These are phyloP conservation scores for Diploptera punctata DNA, from an alignment of 2,888 invertebrate species.

Conservation along the genomic window DNA sequence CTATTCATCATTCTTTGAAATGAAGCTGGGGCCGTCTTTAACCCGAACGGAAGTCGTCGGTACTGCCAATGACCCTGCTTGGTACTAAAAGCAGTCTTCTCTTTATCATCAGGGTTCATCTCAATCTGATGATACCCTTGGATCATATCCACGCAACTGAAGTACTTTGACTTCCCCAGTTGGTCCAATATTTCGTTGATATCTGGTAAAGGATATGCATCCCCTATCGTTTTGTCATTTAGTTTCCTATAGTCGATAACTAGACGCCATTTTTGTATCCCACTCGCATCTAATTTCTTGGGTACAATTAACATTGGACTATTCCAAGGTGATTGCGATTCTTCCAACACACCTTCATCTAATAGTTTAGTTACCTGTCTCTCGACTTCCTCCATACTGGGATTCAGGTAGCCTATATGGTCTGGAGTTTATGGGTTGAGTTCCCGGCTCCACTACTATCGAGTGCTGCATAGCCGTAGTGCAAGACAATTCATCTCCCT, in stretches of 20 bases:
- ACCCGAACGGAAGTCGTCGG: slow-evolving; percentile 45
- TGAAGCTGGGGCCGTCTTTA: slow-evolving; percentile 47
- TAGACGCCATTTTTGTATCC: neutral
- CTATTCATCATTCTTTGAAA: slow-evolving; percentile 49
- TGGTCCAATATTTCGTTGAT: neutral
- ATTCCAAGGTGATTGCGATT: neutral
- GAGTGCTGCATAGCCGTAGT: neutral
- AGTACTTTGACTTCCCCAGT: no score
- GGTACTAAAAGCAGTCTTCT: no score
- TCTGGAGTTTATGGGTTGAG: no score
- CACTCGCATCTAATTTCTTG: neutral
- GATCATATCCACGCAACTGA: no score
- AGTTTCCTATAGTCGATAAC: no score
- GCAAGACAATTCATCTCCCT: neutral
- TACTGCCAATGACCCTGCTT: slow-evolving; percentile 48
- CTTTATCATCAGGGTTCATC: no score
- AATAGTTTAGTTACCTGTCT: neutral
- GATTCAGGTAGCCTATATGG: neutral
- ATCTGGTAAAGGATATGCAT: neutral
- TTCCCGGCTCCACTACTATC: neutral
- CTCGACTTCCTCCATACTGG: neutral
- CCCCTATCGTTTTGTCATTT: neutral
- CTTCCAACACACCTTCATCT: neutral
- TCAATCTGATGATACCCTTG: no score
- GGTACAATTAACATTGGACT: neutral